Conservation (phyloP, 2,113 vertebrate species). For the Microcebus griseorufus region DNA sequence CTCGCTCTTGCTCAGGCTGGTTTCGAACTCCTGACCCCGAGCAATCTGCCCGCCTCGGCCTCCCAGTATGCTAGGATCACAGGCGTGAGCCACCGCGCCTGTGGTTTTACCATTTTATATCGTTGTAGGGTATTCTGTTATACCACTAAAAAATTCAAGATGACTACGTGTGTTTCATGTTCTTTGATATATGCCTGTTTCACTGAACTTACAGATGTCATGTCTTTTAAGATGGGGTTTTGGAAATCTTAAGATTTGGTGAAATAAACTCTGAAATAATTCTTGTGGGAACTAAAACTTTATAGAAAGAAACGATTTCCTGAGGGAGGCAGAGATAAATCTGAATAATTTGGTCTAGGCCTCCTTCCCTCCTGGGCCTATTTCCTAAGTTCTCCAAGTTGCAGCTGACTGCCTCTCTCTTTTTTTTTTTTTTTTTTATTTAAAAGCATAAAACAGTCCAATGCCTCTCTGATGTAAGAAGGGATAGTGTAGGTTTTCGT, state of each 20-base stretch:
- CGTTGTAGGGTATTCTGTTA: rapidly evolving
- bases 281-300: not conserved
- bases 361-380: not conserved
- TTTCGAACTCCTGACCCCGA: too few species aligned
- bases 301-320: not conserved
- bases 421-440: too few species aligned
- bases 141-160: not conserved
- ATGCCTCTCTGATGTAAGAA: not conserved
- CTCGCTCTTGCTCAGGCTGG: too few species aligned
- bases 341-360: not conserved
- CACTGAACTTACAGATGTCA: not conserved
- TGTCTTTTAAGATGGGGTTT: not conserved
- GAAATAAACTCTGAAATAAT: not conserved
- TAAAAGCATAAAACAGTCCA: too few species aligned
- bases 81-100: too few species aligned
- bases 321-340: not conserved
- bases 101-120: not conserved
- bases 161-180: not conserved
- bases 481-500: not conserved
- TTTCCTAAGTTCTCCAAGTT: not conserved
- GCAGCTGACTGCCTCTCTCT: not conserved
- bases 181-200: not conserved
- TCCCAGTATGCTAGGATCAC: too few species aligned
- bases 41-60: too few species aligned
- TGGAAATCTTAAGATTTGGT: not conserved